These are phyloP conservation scores for Rhorus exstirpatorius DNA, from an alignment of 2,888 invertebrate species.

Conservation along the genomic window DNA sequence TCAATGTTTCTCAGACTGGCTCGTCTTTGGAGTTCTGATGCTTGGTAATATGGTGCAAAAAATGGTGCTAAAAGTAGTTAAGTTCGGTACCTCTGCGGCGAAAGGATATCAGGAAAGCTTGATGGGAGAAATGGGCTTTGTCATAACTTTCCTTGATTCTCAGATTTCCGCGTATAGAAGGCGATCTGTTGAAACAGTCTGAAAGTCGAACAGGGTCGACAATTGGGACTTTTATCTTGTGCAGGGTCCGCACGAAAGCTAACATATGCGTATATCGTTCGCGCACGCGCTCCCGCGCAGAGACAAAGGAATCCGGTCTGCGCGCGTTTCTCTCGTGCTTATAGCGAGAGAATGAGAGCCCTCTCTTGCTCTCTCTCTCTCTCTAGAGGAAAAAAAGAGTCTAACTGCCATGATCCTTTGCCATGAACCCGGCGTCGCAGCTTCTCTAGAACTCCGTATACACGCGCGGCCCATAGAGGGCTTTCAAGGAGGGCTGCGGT, in stretches of 20 bases:
- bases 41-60: too few species aligned
- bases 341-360: slow-evolving; percentile 58
- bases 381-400: slow-evolving; percentile 32
- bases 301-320: slow-evolving; percentile 84
- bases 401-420: slow-evolving; percentile 57
- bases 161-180: not conserved
- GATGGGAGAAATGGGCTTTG: not conserved
- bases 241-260: not conserved
- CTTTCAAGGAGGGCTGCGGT: slow-evolving; percentile 46
- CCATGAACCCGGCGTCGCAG: slow-evolving; percentile 58
- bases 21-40: too few species aligned
- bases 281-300: slow-evolving; percentile 78
- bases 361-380: too few species aligned
- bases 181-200: not conserved
- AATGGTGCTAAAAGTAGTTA: too few species aligned
- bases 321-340: slow-evolving; percentile 75
- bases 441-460: slow-evolving; percentile 29
- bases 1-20: too few species aligned
- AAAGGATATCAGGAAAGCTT: not conserved
- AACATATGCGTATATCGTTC: slow-evolving; percentile 28
- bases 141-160: not conserved
- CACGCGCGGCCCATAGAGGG: slow-evolving; percentile 58
- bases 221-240: not conserved
- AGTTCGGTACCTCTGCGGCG: too few species aligned
- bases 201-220: not conserved